Percentiles rank a stretch among this genome's conserved stretches.
Evolutionary conservation across 2,888 invertebrate genomes (phyloP).

Genomic region (Drosophila nr. medialis): DNA sequence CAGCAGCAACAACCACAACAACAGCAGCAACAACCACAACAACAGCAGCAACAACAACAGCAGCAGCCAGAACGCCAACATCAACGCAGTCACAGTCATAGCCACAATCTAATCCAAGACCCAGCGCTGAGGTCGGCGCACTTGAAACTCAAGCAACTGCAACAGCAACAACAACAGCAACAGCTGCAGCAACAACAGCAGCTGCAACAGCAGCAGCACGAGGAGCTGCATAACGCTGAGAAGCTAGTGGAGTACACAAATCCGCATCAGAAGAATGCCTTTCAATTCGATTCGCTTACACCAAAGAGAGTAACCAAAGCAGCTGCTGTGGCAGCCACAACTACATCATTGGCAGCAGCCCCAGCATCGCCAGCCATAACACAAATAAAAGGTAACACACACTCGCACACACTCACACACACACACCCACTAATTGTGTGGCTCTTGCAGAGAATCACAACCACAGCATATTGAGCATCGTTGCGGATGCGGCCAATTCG

Average conservation of each 20-base stretch:
- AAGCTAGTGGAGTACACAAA: constrained; percentile 83
- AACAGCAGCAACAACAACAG: constrained; percentile 9
- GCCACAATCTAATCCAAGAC: constrained; percentile 67
- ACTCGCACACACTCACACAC: neutral
- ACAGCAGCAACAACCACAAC: constrained; percentile 38
- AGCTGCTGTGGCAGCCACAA: constrained; percentile 33
- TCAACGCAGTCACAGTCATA: constrained; percentile 72
- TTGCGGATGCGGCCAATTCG: constrained; percentile 72
- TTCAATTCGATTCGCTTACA: constrained; percentile 85
- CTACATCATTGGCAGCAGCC: constrained; percentile 29
- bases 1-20: constrained; percentile 15
- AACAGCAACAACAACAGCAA: constrained; percentile 43
- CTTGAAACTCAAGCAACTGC: constrained; percentile 66
- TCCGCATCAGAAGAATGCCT: constrained; percentile 84
- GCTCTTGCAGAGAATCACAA: constrained; percentile 61
- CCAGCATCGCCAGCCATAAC: constrained; percentile 53
- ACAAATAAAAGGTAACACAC: constrained; percentile 56
- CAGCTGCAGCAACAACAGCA: constrained; percentile 55
- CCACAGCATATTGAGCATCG: constrained; percentile 69
- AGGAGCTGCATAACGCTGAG: constrained; percentile 84
- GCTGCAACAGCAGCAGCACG: constrained; percentile 59
- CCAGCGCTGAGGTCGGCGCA: constrained; percentile 64
- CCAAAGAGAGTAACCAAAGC: constrained; percentile 82
- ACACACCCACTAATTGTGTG: neutral
- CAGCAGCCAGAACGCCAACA: constrained; percentile 51